Percentiles rank a stretch among this genome's conserved stretches.
These are phyloP conservation scores for Athrips mouffetella DNA, from an alignment of 2,888 invertebrate species.

Conservation along the genomic window DNA sequence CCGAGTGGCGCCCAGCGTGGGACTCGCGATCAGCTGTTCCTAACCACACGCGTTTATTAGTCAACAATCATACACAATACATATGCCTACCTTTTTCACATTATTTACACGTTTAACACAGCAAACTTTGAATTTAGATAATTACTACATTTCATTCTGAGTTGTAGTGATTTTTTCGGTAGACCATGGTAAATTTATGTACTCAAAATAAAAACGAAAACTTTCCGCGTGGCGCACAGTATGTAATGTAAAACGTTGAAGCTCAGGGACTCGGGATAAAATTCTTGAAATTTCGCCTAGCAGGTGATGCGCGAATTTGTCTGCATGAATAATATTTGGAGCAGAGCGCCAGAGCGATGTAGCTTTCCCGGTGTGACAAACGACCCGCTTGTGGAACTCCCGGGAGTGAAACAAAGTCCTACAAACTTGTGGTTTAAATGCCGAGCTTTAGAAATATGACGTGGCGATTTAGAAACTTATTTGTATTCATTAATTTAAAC, in stretches of 20 bases:
- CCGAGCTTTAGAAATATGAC: neutral
- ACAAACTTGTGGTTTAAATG: conserved; percentile 1
- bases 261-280: neutral
- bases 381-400: conserved; percentile 7
- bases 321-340: conserved; percentile 11
- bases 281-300: neutral
- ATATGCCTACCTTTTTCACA: too few relatives aligned
- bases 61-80: too few relatives aligned
- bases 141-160: too few relatives aligned
- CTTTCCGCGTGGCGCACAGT: too few relatives aligned
- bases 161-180: too few relatives aligned
- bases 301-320: conserved; percentile 2
- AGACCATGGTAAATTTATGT: too few relatives aligned
- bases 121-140: too few relatives aligned
- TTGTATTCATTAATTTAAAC: too few relatives aligned
- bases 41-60: neutral
- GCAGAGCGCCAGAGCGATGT: neutral
- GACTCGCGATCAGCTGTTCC: conserved; percentile 51
- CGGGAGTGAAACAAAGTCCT: conserved; percentile 4
- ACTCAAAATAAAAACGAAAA: too few relatives aligned
- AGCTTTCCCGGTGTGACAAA: neutral
- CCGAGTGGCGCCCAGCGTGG: conserved; percentile 44
- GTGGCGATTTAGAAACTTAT: neutral
- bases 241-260: too few relatives aligned
- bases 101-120: too few relatives aligned